Conservation (phyloP, 2,113 vertebrate genomes). For the Nycticryphes semicollaris region DNA sequence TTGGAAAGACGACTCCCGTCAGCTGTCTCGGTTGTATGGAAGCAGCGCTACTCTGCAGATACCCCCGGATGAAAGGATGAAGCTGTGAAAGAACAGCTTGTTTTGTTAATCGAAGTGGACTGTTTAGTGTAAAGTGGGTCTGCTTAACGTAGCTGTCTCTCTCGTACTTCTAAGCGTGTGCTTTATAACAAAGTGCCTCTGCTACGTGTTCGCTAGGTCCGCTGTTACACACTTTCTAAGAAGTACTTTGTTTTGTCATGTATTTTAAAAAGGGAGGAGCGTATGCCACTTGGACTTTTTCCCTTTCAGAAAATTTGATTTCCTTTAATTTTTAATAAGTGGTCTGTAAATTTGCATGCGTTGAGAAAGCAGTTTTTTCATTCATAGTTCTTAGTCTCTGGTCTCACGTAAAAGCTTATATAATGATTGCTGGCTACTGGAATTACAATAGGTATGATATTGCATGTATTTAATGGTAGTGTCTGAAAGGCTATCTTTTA, state of each 20-base stretch:
- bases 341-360: not conserved
- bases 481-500: not conserved
- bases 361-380: not conserved
- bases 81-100: not conserved
- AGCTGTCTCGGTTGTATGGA: not conserved
- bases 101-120: not conserved
- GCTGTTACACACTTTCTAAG: not conserved
- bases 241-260: accelerated
- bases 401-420: not conserved
- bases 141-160: not conserved
- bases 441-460: not conserved
- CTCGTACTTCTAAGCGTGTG: not conserved
- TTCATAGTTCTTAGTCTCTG: not conserved
- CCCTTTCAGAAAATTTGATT: not conserved
- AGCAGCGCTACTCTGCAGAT: not conserved
- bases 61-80: not conserved
- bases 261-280: not conserved
- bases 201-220: not conserved
- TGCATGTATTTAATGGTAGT: not conserved
- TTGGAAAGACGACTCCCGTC: not conserved
- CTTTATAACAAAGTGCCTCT: not conserved
- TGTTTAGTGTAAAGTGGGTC: not conserved
- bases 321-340: not conserved
- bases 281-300: not conserved
- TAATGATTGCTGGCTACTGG: not conserved